Percentiles rank a stretch among this genome's conserved stretches.
These are phyloP conservation scores for Hippoglossus stenolepis DNA, from an alignment of 2,113 vertebrate genomes.

Conservation along the genomic window DNA sequence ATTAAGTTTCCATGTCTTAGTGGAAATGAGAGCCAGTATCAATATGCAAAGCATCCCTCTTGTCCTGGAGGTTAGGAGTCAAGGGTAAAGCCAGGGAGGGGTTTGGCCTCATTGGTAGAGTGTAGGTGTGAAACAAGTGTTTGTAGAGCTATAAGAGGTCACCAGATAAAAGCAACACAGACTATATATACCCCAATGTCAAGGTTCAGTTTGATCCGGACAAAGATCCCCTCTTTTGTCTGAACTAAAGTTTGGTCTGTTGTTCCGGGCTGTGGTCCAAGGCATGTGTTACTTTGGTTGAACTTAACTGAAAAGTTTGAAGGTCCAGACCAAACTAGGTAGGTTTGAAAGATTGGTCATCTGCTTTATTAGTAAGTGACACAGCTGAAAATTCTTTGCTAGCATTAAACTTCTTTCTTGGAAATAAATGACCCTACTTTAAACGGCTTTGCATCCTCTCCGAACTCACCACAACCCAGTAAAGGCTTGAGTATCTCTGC, in stretches of 20 bases:
- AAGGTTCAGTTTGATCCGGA: not conserved
- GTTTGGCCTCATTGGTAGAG: not conserved
- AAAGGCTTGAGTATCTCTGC: conserved; percentile 11
- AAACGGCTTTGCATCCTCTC: not conserved
- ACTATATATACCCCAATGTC: not conserved
- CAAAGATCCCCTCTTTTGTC: too few species aligned
- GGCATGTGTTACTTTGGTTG: too few species aligned
- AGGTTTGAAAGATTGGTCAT: too few species aligned
- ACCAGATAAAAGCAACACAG: conserved; percentile 1
- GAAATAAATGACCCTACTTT: not conserved
- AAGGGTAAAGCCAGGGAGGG: not conserved
- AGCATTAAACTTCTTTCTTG: not conserved
- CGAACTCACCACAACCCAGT: not conserved
- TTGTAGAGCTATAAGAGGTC: conserved; percentile 11
- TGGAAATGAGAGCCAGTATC: conserved; percentile 14
- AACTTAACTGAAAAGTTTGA: too few species aligned
- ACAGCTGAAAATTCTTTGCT: not conserved
- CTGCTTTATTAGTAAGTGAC: not conserved
- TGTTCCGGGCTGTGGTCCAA: too few species aligned
- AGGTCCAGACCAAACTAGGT: too few species aligned
- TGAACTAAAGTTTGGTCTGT: too few species aligned
- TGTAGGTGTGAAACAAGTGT: not conserved
- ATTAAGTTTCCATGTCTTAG: conserved; percentile 4
- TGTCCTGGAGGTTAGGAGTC: conserved; percentile 11
- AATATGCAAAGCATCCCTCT: not conserved